Percentiles rank a stretch among this genome's conserved stretches.
Conservation (phyloP, 2,113 vertebrate genomes). For the Trichomycterus rosablanca region DNA sequence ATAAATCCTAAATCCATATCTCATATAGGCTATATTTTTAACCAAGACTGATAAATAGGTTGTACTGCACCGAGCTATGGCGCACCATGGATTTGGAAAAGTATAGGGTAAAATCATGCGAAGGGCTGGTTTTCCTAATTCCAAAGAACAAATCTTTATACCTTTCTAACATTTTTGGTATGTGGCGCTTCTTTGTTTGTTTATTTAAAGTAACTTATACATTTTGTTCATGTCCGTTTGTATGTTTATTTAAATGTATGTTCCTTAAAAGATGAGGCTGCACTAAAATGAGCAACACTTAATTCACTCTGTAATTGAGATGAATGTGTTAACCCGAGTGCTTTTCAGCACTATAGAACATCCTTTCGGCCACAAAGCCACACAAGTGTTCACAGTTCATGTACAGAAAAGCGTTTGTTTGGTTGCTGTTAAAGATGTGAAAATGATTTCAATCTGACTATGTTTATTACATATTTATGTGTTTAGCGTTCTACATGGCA, state of each 20-base stretch:
- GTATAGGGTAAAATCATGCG: slow-evolving; percentile 26
- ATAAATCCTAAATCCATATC: not conserved
- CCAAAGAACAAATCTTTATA: slow-evolving; percentile 39
- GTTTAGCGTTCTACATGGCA: slow-evolving; percentile 88
- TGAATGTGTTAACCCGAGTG: slow-evolving; percentile 25
- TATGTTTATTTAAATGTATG: slow-evolving; percentile 64
- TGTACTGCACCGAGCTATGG: slow-evolving; percentile 18
- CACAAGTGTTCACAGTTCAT: slow-evolving; percentile 53
- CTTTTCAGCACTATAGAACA: slow-evolving; percentile 3
- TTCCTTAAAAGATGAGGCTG: slow-evolving; percentile 57
- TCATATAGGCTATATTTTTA: slow-evolving; percentile 20
- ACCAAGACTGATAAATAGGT: not conserved
- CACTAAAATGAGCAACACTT: slow-evolving; percentile 46
- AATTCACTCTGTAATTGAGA: slow-evolving; percentile 50
- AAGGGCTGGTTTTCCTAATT: slow-evolving; percentile 35
- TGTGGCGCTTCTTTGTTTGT: slow-evolving; percentile 61
- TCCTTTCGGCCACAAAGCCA: slow-evolving; percentile 1
- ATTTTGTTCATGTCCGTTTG: slow-evolving; percentile 55
- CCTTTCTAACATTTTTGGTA: slow-evolving; percentile 31
- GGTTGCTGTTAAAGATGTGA: slow-evolving; percentile 86
- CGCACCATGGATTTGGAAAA: slow-evolving; percentile 14
- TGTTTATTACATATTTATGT: slow-evolving; percentile 78
- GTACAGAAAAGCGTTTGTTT: slow-evolving; percentile 80
- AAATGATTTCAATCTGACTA: slow-evolving; percentile 78
- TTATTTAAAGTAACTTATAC: slow-evolving; percentile 78